phyloP scores from a whole-genome alignment of 2,888 invertebrate genomes.

The Drosophila seclusa region DNA sequence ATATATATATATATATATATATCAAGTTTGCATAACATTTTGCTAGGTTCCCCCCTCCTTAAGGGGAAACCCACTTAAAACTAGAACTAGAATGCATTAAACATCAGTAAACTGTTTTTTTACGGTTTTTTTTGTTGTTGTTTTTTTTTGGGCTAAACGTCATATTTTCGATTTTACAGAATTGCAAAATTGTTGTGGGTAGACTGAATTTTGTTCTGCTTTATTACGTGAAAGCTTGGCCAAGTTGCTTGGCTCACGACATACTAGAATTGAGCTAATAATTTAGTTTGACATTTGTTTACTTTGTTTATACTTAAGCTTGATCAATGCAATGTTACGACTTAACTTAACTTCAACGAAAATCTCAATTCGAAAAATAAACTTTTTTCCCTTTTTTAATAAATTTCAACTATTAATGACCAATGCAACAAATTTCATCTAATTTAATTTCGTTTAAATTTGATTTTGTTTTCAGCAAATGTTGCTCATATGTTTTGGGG shows the following conservation, averaged over 20 bases:
- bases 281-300: constrained; percentile 39
- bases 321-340: constrained; percentile 21
- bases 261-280: constrained; percentile 66
- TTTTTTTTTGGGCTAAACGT: constrained; percentile 8
- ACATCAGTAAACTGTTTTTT: constrained; percentile 1
- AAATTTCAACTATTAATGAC: constrained; percentile 67
- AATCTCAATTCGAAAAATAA: constrained; percentile 63
- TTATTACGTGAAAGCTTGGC: constrained; percentile 26
- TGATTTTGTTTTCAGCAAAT: constrained; percentile 64
- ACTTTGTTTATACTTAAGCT: constrained; percentile 24
- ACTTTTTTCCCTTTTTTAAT: constrained; percentile 30
- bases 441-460: constrained; percentile 33
- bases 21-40: constrained; percentile 37
- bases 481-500: constrained; percentile 65
- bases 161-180: constrained; percentile 12
- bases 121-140: background rate
- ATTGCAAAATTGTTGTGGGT: constrained; percentile 27
- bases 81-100: constrained; percentile 8
- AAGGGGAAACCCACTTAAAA: constrained; percentile 10
- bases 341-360: constrained; percentile 41
- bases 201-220: constrained; percentile 8
- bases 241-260: constrained; percentile 47
- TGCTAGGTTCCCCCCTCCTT: constrained; percentile 24
- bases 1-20: background rate
- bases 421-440: constrained; percentile 64